Evolutionary conservation across 2,797 vertebrate genomes (phyloP).

Genomic region (Masticophis lateralis): DNA sequence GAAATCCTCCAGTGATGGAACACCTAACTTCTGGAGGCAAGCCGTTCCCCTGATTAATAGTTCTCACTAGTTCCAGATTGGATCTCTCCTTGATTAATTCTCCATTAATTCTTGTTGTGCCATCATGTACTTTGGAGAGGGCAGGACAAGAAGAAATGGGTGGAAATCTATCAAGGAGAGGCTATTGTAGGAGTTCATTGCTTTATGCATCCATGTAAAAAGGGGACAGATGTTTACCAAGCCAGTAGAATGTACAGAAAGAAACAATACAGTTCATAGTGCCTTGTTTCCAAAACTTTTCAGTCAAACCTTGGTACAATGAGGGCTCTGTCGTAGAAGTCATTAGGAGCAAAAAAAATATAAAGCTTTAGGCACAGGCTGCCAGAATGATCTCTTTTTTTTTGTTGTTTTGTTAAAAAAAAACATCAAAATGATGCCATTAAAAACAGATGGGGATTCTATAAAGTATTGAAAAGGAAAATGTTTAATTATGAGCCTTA

Average conservation of each 20-base stretch:
- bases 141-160: not conserved
- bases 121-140: not conserved
- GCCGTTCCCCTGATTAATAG: not conserved
- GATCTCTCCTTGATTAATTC: not conserved
- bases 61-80: not conserved
- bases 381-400: constrained; percentile 71
- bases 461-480: constrained; percentile 78
- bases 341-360: constrained; percentile 76
- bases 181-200: not conserved
- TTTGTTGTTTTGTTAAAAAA: constrained; percentile 50
- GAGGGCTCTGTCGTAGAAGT: constrained; percentile 73
- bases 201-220: not conserved
- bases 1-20: not conserved
- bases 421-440: constrained; percentile 79
- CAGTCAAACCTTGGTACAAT: constrained; percentile 68
- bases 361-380: constrained; percentile 68
- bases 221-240: constrained; percentile 37
- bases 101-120: not conserved
- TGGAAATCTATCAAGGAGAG: not conserved
- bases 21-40: not conserved
- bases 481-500: constrained; percentile 80
- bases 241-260: not conserved
- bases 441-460: constrained; percentile 82
- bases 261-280: not conserved
- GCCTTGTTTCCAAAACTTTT: constrained; percentile 50